Conservation (phyloP, 2,888 invertebrate species). For the Exephanes ischioxanthus region DNA sequence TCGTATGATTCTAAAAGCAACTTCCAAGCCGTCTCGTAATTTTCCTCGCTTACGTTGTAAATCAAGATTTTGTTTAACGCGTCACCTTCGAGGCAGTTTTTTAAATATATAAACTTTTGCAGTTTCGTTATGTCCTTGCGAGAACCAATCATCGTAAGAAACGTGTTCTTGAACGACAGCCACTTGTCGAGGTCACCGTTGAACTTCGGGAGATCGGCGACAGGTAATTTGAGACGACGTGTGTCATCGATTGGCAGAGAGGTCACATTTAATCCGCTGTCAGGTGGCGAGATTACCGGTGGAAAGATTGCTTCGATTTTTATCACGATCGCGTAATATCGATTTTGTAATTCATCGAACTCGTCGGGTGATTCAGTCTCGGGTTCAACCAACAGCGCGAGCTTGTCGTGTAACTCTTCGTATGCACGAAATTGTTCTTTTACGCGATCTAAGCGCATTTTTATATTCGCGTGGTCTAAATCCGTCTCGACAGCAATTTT, state of each 20-base stretch:
- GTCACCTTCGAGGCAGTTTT: slow-evolving; percentile 47
- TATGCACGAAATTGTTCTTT: slow-evolving; percentile 47
- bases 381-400: slow-evolving; percentile 48
- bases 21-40: slow-evolving; percentile 59
- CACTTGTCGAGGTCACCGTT: slow-evolving; percentile 49
- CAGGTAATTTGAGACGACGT: slow-evolving; percentile 51
- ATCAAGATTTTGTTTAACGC: slow-evolving; percentile 55
- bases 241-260: slow-evolving; percentile 27
- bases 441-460: slow-evolving; percentile 33
- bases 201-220: slow-evolving; percentile 48
- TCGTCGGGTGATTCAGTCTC: slow-evolving; percentile 30
- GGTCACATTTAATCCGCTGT: slow-evolving; percentile 19
- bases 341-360: slow-evolving; percentile 36
- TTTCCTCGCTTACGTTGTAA: slow-evolving; percentile 53
- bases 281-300: not conserved
- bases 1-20: slow-evolving; percentile 59
- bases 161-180: slow-evolving; percentile 67
- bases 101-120: slow-evolving; percentile 52
- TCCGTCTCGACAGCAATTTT: slow-evolving; percentile 38
- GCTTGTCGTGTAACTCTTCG: slow-evolving; percentile 50
- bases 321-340: slow-evolving; percentile 52
- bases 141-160: slow-evolving; percentile 55
- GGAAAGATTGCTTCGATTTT: not conserved
- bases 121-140: slow-evolving; percentile 51
- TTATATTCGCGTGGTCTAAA: slow-evolving; percentile 36